Conservation (phyloP, 2,797 vertebrate genomes). For the Pteropus rufus region DNA sequence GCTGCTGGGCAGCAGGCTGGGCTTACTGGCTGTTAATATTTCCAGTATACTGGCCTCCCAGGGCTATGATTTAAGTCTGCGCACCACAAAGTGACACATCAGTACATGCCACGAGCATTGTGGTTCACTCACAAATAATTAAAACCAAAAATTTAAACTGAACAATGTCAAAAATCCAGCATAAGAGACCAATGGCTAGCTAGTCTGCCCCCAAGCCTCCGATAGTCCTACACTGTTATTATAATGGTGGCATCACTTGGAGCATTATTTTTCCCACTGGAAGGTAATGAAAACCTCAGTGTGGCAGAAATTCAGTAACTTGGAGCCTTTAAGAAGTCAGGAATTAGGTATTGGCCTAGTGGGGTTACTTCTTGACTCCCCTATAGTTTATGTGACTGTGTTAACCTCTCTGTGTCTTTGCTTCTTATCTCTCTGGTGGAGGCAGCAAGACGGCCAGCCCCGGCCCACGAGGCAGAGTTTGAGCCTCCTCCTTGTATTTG, state of each 20-base stretch:
- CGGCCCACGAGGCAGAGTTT: not conserved
- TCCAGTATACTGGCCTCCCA: not conserved
- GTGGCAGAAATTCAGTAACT: slow-evolving; percentile 1
- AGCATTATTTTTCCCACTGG: not conserved
- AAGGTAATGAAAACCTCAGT: not conserved
- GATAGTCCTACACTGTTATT: not conserved
- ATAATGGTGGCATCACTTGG: not conserved
- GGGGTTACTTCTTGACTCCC: slow-evolving; percentile 43
- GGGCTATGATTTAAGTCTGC: not conserved
- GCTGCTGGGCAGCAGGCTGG: not conserved
- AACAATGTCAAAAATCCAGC: not conserved
- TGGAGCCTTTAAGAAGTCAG: not conserved
- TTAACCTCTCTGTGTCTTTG: slow-evolving; percentile 34
- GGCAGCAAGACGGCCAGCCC: slow-evolving; percentile 5
- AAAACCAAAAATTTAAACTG: not conserved
- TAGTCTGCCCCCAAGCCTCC: not conserved
- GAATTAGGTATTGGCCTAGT: not conserved
- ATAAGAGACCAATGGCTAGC: not conserved
- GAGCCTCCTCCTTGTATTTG: slow-evolving; percentile 60
- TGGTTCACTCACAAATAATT: not conserved
- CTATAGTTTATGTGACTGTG: not conserved
- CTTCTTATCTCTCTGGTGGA: slow-evolving; percentile 58
- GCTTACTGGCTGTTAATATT: not conserved
- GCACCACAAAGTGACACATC: not conserved
- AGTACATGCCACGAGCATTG: not conserved